phyloP scores from a whole-genome alignment of 2,888 invertebrate genomes.

The Eupelmus urozonus region DNA sequence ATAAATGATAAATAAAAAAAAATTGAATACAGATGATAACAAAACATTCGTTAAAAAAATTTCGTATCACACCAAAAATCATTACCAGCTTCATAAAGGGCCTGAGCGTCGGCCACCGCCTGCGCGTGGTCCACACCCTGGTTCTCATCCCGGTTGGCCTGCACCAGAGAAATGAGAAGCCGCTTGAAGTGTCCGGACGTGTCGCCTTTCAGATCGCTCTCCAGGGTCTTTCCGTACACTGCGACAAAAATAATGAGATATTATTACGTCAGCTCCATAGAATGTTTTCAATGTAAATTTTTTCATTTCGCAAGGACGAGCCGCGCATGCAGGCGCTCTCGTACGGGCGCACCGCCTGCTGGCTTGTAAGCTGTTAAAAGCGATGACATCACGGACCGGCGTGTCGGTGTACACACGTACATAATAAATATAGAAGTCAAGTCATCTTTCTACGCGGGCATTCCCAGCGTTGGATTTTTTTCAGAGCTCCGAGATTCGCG shows the following conservation, averaged over 20 bases:
- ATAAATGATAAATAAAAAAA: no score
- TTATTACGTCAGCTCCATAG: background rate
- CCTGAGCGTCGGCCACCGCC: slow-evolving; percentile 90
- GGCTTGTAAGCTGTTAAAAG: slow-evolving; percentile 62
- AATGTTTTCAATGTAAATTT: background rate
- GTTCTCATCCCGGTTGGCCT: slow-evolving; percentile 94
- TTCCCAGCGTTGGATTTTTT: background rate
- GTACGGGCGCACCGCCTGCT: background rate
- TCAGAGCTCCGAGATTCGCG: slow-evolving; percentile 5
- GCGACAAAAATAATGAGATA: slow-evolving; percentile 64
- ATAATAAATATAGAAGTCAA: slow-evolving; percentile 66
- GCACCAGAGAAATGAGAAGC: slow-evolving; percentile 90
- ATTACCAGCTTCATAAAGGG: slow-evolving; percentile 85
- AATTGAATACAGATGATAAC: background rate
- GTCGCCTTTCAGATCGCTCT: slow-evolving; percentile 92
- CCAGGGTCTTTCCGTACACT: slow-evolving; percentile 90
- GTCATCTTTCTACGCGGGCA: slow-evolving; percentile 71
- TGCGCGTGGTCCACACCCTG: slow-evolving; percentile 89
- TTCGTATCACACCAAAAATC: no score
- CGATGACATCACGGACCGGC: slow-evolving; percentile 66
- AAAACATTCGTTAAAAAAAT: background rate
- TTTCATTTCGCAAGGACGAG: background rate
- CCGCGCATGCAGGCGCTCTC: background rate
- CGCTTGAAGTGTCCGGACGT: slow-evolving; percentile 97
- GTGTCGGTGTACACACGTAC: slow-evolving; percentile 30